phyloP scores from a whole-genome alignment of 2,888 invertebrate species.

The Agrilus mali region DNA sequence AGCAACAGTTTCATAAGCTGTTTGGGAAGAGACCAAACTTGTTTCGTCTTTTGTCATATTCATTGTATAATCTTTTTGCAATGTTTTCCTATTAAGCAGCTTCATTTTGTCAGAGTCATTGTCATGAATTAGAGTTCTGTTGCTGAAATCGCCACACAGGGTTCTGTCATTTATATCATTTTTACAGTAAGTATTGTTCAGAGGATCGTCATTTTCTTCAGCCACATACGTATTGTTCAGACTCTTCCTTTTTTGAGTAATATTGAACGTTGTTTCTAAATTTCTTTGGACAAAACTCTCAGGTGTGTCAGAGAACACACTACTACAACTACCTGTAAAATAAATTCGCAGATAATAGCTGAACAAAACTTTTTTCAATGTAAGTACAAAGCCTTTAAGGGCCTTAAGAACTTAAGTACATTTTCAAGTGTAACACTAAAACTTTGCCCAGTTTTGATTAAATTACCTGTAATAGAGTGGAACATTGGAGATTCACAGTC shows the following conservation, averaged over 20 bases:
- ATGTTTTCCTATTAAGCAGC: too few relatives aligned
- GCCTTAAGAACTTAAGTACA: too few relatives aligned
- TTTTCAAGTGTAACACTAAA: too few relatives aligned
- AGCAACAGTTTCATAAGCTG: too few relatives aligned
- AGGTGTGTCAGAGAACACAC: constrained; percentile 28
- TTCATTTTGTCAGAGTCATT: constrained; percentile 7
- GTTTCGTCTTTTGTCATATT: too few relatives aligned
- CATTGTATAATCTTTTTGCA: too few relatives aligned
- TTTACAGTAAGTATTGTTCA: constrained; percentile 5
- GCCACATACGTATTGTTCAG: constrained; percentile 7
- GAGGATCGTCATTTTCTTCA: neutral
- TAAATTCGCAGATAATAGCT: too few relatives aligned
- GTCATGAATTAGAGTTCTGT: constrained; percentile 4
- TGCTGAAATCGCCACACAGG: neutral
- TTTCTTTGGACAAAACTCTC: constrained; percentile 28
- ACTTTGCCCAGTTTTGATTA: too few relatives aligned
- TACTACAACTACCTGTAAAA: constrained; percentile 28
- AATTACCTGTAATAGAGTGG: constrained; percentile 17
- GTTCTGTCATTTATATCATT: neutral
- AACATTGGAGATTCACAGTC: constrained; percentile 27
- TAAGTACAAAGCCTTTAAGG: too few relatives aligned
- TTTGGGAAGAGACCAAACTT: too few relatives aligned
- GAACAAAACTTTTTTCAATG: too few relatives aligned
- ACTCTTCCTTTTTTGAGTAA: neutral
- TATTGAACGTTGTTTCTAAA: constrained; percentile 17